phyloP scores from a whole-genome alignment of 1,140 invertebrate species.

The Temnothorax longispinosus region DNA sequence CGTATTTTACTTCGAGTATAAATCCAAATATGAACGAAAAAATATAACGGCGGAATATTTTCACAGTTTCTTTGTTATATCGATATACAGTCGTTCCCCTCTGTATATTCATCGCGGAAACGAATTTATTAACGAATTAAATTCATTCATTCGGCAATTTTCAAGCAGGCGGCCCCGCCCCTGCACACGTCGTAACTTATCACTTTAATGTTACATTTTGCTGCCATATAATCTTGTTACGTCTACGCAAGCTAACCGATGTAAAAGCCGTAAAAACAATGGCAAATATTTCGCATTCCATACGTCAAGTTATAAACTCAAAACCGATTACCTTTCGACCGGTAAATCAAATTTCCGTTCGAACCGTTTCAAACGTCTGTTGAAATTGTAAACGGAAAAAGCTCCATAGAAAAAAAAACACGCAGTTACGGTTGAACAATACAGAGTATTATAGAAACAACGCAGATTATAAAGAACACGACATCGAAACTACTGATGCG shows the following conservation, averaged over 20 bases:
- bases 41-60: not conserved
- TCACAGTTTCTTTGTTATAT: not conserved
- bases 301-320: not conserved
- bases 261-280: slow-evolving; percentile 23
- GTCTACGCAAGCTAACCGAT: not conserved
- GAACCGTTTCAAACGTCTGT: slow-evolving; percentile 12
- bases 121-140: not conserved
- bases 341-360: slow-evolving; percentile 21
- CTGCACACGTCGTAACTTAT: not conserved
- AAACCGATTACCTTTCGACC: slow-evolving; percentile 3
- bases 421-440: not conserved
- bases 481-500: not conserved
- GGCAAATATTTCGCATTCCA: not conserved
- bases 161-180: not conserved
- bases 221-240: slow-evolving; percentile 9
- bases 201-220: not conserved
- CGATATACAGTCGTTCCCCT: not conserved
- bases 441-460: not conserved
- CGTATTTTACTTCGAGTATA: not conserved
- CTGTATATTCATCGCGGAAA: not conserved
- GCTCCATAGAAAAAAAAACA: not conserved
- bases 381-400: slow-evolving; percentile 16
- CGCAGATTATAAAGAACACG: not conserved
- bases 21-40: not conserved
- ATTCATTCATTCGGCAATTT: not conserved